Percentiles rank a stretch among this genome's conserved stretches.
phyloP scores from a whole-genome alignment of 2,113 vertebrate genomes.

The Phycodurus eques region DNA sequence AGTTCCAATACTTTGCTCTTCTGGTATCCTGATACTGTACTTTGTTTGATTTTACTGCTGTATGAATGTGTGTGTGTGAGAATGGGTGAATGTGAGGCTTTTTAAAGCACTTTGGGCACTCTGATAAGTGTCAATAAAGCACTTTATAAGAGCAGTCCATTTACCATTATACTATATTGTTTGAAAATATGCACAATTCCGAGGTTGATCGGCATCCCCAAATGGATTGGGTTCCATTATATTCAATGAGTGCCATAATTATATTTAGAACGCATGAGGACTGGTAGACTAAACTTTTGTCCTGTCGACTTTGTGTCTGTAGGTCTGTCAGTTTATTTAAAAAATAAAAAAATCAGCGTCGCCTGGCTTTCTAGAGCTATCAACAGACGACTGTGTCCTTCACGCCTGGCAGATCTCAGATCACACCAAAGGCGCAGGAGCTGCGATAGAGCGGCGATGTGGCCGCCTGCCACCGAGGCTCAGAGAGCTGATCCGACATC shows the following conservation, averaged over 20 bases:
- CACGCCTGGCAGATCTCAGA: conserved; percentile 50
- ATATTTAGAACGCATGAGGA: background rate
- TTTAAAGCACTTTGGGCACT: too few relatives aligned
- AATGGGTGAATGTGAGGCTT: too few relatives aligned
- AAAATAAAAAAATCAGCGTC: conserved; percentile 27
- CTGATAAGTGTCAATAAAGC: too few relatives aligned
- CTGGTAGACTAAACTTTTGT: background rate
- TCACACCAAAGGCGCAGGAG: conserved; percentile 34
- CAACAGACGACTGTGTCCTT: conserved; percentile 34
- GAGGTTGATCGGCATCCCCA: too few relatives aligned
- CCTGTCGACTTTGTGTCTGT: background rate
- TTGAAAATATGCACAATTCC: too few relatives aligned
- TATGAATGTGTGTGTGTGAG: too few relatives aligned
- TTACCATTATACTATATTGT: too few relatives aligned
- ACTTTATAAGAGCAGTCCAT: too few relatives aligned
- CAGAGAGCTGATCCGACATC: conserved; percentile 51
- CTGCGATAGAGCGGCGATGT: conserved; percentile 29
- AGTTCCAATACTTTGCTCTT: background rate
- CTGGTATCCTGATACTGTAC: too few relatives aligned
- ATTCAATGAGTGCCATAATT: too few relatives aligned
- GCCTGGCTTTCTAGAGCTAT: conserved; percentile 28
- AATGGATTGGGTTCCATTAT: background rate
- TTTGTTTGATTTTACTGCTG: too few relatives aligned
- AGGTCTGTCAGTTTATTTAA: background rate
- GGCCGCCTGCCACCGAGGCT: conserved; percentile 30